These are phyloP conservation scores for Adelognathus sp. DNA, from an alignment of 2,888 invertebrate genomes.

Conservation along the genomic window DNA sequence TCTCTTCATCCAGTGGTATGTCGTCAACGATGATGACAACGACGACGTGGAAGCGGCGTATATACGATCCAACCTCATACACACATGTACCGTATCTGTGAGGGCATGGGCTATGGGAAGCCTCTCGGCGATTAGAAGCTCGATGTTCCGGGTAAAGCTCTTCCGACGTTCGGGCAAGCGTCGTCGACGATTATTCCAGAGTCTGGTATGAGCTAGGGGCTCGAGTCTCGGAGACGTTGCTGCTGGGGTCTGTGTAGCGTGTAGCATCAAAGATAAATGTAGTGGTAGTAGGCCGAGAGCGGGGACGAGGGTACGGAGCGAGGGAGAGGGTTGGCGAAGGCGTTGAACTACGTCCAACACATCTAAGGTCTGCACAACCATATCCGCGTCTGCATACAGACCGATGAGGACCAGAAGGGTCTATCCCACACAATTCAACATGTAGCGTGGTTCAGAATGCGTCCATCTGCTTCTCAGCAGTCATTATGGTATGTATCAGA, in stretches of 20 bases:
- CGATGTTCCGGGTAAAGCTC: conserved; percentile 41
- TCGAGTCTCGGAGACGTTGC: conserved; percentile 8
- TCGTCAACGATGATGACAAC: conserved; percentile 44
- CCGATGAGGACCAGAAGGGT: too few species aligned
- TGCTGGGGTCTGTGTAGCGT: background rate
- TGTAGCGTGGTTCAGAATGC: too few species aligned
- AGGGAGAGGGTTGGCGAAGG: conserved; percentile 46
- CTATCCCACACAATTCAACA: too few species aligned
- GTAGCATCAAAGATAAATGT: conserved; percentile 52
- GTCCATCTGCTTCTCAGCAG: too few species aligned
- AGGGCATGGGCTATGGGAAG: conserved; percentile 37
- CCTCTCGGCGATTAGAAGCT: conserved; percentile 42
- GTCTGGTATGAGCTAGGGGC: conserved; percentile 29
- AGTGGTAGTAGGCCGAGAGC: conserved; percentile 30
- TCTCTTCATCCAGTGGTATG: conserved; percentile 54
- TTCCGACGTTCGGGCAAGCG: conserved; percentile 45
- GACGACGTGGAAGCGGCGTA: conserved; percentile 33
- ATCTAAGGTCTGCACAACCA: background rate
- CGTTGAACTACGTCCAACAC: conserved; percentile 1
- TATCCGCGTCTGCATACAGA: background rate
- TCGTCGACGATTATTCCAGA: conserved; percentile 52
- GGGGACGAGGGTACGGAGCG: conserved; percentile 32
- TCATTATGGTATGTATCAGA: background rate
- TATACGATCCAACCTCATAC: conserved; percentile 16
- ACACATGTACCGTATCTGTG: conserved; percentile 32